A percentile compares a stretch with the other conserved stretches of the same genome.
These are phyloP conservation scores for Geotrupes spiniger DNA, from an alignment of 2,888 invertebrate species.

Conservation along the genomic window DNA sequence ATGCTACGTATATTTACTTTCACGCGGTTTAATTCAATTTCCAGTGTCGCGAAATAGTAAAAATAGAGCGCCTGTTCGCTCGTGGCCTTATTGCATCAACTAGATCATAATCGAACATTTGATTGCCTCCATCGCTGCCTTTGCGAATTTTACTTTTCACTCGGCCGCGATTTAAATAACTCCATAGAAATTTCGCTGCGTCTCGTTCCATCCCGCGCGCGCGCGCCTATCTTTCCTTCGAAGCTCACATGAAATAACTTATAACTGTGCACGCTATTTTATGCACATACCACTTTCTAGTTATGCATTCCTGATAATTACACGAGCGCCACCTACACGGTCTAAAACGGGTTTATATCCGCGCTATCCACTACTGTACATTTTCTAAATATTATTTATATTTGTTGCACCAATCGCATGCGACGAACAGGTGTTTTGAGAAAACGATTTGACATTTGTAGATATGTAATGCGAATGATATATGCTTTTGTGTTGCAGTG, in stretches of 20 bases:
- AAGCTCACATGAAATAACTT: constrained; percentile 21
- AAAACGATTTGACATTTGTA: constrained; percentile 29
- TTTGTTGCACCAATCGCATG: constrained; percentile 37
- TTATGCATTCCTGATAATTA: constrained; percentile 45
- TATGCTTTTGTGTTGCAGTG: constrained; percentile 1
- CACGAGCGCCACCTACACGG: constrained; percentile 43
- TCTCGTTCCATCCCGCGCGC: constrained; percentile 1
- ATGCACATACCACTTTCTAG: constrained; percentile 40
- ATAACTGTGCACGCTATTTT: constrained; percentile 18
- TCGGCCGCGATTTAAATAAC: not conserved
- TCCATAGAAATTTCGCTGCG: not conserved
- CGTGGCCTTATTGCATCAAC: not conserved
- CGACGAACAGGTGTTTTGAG: constrained; percentile 37
- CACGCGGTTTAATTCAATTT: constrained; percentile 9
- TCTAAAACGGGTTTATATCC: constrained; percentile 13
- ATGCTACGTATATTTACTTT: constrained; percentile 9
- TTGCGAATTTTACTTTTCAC: not conserved
- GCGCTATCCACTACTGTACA: constrained; percentile 18
- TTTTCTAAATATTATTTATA: constrained; percentile 31
- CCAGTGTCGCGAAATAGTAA: constrained; percentile 1
- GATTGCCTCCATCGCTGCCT: not conserved
- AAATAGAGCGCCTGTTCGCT: constrained; percentile 1
- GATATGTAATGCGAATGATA: constrained; percentile 16
- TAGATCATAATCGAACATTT: not conserved
- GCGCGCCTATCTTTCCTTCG: constrained; percentile 13